Evolutionary conservation across 1,140 invertebrate genomes (phyloP), one percentile per base, ranked within the genome.

Genomic region (Magallana ariakensis): DNA sequence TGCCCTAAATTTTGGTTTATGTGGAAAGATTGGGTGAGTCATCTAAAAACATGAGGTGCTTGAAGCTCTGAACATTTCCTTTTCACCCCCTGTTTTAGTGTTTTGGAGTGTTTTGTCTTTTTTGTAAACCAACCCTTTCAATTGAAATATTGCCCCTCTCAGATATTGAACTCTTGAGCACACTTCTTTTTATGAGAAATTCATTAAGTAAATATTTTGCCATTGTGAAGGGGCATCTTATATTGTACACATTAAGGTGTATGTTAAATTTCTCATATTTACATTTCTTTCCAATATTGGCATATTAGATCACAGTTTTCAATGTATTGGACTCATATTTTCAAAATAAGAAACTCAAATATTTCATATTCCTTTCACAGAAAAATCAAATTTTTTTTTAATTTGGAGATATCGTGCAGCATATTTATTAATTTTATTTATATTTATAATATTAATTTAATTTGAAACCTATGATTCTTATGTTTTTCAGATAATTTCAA

Each of bases 21-120:
- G 19, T 33, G 33, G 33, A 26, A 13, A 13, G 66, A 70, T 8
- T 26, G 33, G 66, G 22, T 70, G 66, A 70, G 66, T 70, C 66
- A 70, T 13, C 9, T 70, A 26, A 11, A 11, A 26, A 22, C 19
- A 19, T 33, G 22, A 22, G 33, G 66, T 19, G 22, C 19, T 22
- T 70, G 22, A 26, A 11, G 22, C 33, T 70, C 22, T 70, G 22
- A 22, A 33, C 66, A 70, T 70, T 70, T 70, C 66, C 66, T 70
- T 70, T 26, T 70, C 66, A 70, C 66, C 33, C 33, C 33, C 26
- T 70, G 13, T 70, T 70, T 11, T 13, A 70, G 66, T 26, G 66
- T 70, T 70, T 70, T 70, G 19, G 33, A 70, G 66, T 70, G 66
- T 70, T 70, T 70, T 70, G 22, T 70, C 66, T 33, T 70, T 70